Evolutionary conservation across 2,113 vertebrate genomes (phyloP), one percentile per base, ranked within the genome.

Genomic region (Neolamprologus cancellatus): DNA sequence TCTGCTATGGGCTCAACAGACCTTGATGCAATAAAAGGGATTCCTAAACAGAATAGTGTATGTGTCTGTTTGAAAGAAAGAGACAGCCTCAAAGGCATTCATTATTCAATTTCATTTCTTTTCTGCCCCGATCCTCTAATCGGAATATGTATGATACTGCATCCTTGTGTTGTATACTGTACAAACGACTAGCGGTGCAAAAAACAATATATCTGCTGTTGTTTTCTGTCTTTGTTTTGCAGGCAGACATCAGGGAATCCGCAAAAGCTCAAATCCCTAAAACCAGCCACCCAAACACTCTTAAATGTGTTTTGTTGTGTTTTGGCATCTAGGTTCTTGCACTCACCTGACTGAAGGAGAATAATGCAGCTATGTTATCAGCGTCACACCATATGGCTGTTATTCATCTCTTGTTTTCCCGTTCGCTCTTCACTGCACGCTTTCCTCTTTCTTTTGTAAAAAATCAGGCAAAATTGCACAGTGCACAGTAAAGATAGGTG

Each of bases 51-150:
- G 84, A 90, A 93, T 89, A 78, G 91, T 78, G 84, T 83, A 78
- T 93, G 88, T 88, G 85, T 83, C 53, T 87, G 82, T 83, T 79
- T 85, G 81, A 90, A 85, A 81, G 14, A 79, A 78, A 14, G 78
- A 88, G 76, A 54, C 52, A 44, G 89, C 89, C 90, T 94, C 93
- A 89, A 84, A 94, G 85, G 89, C 82, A 84, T 92, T 93, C 90
- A 94, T 95, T 92, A 94, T 93, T 94, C 93, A 94, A 90, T 89
- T 91, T 79, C 59, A 89, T 91, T 89, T 89, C 41, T 84, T 88
- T 64, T 90, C 83, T 81, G 64, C 87, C 71, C 61, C 30, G 20
- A 89, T 88, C 83, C 76, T 50, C 78, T 91, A 87, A 93, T 95
- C 86, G 4, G 90, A 94, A 94, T 94, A 94, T 93, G 89, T 87